phyloP scores from a whole-genome alignment of 2,797 vertebrate species.

The Siniperca undulata region DNA sequence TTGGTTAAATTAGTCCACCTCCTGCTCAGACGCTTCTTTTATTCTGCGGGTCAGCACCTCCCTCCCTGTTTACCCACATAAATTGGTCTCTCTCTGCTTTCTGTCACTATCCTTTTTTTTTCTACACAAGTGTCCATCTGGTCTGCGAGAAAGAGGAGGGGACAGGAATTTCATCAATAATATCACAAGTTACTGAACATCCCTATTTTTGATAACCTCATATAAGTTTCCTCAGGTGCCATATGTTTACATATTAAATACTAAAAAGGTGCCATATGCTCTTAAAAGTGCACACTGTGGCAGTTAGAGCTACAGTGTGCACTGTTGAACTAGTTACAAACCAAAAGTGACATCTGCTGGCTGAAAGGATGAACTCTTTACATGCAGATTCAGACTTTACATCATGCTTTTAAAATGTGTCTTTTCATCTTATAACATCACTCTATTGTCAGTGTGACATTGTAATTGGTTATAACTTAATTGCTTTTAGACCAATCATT shows the following conservation, averaged over 20 bases:
- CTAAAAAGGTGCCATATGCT: not conserved
- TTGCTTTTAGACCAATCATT: not conserved
- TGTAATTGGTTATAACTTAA: not conserved
- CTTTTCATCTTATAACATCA: not conserved
- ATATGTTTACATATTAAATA: not conserved
- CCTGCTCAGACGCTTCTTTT: conserved; percentile 71
- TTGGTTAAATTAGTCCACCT: conserved; percentile 80
- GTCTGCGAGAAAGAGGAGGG: conserved; percentile 55
- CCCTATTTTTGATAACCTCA: not conserved
- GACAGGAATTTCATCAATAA: conserved; percentile 37
- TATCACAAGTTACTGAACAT: conserved; percentile 13
- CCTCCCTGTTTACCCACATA: conserved; percentile 74
- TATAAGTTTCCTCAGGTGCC: conserved; percentile 21
- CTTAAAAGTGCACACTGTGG: not conserved
- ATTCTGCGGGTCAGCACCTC: conserved; percentile 61
- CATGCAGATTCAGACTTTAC: not conserved
- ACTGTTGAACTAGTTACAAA: conserved; percentile 17
- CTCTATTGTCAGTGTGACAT: not conserved
- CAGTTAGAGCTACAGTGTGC: not conserved
- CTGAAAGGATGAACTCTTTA: conserved; percentile 26
- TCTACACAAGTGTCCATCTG: conserved; percentile 57
- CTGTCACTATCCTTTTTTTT: conserved; percentile 40
- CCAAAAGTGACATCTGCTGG: conserved; percentile 79
- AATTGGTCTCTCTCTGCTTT: conserved; percentile 63
- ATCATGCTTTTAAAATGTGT: not conserved